Evolutionary conservation across 2,888 invertebrate species (phyloP).

Genomic region (Noctua pronuba): DNA sequence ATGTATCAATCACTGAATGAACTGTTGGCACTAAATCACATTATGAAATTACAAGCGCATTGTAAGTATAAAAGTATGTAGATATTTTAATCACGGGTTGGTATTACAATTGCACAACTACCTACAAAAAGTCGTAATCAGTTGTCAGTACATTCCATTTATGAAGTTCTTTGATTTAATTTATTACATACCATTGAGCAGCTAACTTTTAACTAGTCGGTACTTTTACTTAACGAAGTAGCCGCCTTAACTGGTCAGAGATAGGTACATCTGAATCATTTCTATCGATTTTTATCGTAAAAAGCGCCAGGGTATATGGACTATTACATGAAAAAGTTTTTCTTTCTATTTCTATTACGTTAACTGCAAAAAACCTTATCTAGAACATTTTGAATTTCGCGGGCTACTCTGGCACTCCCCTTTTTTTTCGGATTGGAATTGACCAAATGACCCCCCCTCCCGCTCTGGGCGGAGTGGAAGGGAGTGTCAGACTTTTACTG

Average conservation of each 20-base stretch:
- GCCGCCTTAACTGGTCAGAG: too few species aligned
- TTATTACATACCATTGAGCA: background rate
- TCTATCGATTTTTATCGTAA: background rate
- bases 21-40: constrained; percentile 21
- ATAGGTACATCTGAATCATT: background rate
- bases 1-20: constrained; percentile 17
- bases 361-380: too few species aligned
- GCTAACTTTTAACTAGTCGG: background rate
- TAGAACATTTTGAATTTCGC: too few species aligned
- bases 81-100: background rate
- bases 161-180: background rate
- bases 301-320: too few species aligned
- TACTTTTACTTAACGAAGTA: too few species aligned
- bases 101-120: constrained; percentile 21
- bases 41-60: constrained; percentile 2
- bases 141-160: constrained; percentile 16
- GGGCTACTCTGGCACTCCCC: too few species aligned
- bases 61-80: constrained; percentile 3
- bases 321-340: too few species aligned
- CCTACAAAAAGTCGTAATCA: constrained; percentile 10
- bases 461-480: too few species aligned
- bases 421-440: too few species aligned
- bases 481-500: too few species aligned
- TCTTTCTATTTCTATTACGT: too few species aligned
- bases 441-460: too few species aligned